Evolutionary conservation across 2,888 invertebrate species (phyloP), one percentile per base, ranked within the genome.

Genomic region (Caradrina kadenii): DNA sequence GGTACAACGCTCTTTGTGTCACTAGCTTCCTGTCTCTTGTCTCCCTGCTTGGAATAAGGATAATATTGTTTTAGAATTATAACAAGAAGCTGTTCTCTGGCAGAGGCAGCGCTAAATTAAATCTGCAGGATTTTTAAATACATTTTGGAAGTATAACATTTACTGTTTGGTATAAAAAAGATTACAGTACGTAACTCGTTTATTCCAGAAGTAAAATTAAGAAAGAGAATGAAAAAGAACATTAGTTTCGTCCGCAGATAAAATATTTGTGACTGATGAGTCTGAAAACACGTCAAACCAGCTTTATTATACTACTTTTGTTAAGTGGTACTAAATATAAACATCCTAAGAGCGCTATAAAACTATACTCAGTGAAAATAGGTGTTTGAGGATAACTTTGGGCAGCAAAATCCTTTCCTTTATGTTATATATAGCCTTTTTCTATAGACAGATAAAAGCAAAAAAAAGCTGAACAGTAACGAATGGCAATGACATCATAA

Each of bases 1-100:
- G 80, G 85, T 87, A 88, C 81, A 76, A 75, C 80, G 78, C 78
- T 83, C 81, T 83, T 86, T 84, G 83, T 79, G 72, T 82, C 82
- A 80, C 82, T 76, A 82, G 76, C 70, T 81, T 76, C 79, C 72
- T 66, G 83, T 73, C 71, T 73, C 74, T 77, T 79, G 76, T 79
- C 68, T 79, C 53, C 69, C 66, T 79, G 84, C 72, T 73, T 59
- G 56, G 77, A 75, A 81, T 83, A 79, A 75, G 65, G 71, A 82
- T 72, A 82, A 76, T 73, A 74, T 74, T 83, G 76, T 71, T 80
- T 82, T 68, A 75, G 60, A 82, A 77, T 78, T 60, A 64, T 19
- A 78, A 77, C 71, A 65, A 71, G 63, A 79, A 73, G 42, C 50
- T 64, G 58, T 65, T 70, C 50, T 70, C 52, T 53, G 52, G n/a